Base-by-base conservation (phyloP, 35 echinoderm and acorn worm genomes). In the Ophiothrix spiculata region DNA sequence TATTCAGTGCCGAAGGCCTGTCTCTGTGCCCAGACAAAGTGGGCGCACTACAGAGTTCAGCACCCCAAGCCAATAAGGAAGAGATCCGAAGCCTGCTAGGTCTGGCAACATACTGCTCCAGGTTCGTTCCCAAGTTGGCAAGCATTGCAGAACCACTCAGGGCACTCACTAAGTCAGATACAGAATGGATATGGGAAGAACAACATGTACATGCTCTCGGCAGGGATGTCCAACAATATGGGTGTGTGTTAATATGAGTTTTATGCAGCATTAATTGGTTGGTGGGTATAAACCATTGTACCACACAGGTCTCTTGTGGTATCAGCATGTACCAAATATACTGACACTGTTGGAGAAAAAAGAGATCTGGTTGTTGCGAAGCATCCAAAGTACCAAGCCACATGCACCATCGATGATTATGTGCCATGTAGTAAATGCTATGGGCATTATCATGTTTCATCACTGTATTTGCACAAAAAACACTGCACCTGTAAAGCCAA, bases 1-100 rank as follows among this genome's bases (percentile, higher is more conserved):
- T 56, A 28, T 86, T 91, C 75, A 84, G 75, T 12, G 38, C 56
- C 54, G 39, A 11, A 56, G 86, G 91, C 28, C 49, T 93, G 45
- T 89, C 91, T 16, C 91, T 87, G 36, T 74, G 76, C 63, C 32
- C 75, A 77, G 15, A 19, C 12, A 77, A 77, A 77, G 13, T 77
- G 15, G 11, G 34, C 19, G 19, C 75, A 33, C 75, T 77, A 32
- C 12, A n/a, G 19, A 33, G 34, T 77, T 19, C 75, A 77, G 19
- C 75, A 13, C 75, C 75, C 32, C 32, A 19, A 12, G 34, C 75
- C 34, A n/a, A 15, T 77, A 19, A 33, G 12, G 75, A 77, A n/a
- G 75, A 77, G 34, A 33, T 77, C 12, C 75, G 75, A 19, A 77
- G 75, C 34, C 34, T 77, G 19, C 75, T 77, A 19, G 13, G 75